Evolutionary conservation across 2,888 invertebrate genomes (phyloP), one percentile per base, ranked within the genome.

Genomic region (Crossocerus cetratus): DNA sequence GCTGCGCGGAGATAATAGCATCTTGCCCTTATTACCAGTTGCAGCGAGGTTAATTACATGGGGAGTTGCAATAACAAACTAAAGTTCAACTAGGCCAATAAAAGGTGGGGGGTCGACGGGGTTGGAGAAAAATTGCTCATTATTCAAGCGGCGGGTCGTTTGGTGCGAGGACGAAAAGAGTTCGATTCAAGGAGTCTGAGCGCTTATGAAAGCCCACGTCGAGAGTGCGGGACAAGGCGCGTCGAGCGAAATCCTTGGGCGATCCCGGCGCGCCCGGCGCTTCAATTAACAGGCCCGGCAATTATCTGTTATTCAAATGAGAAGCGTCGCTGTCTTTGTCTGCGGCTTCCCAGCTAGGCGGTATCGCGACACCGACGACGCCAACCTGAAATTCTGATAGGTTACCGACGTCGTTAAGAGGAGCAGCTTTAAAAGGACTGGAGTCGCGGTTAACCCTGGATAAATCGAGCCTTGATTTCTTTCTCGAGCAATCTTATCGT

Each of bases 231-330:
- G 65, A 62, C 76, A 73, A 62, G 59, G 65, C 67, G 57, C 67
- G n/a, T n/a, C 74, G 78, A 60, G 80, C 80, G 79, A 84, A 86
- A 86, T 88, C 86, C 84, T 82, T 79, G 85, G 80, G 58, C 77
- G 83, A 83, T 86, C 82, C 82, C 84, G 75, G 79, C 80, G 79
- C 80, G 11, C 8, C 11, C 8, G 84, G 83, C 82, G 84, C 83
- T 85, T 87, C 88, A 87, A 87, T 88, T 87, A 88, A 88, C 86
- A 83, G 85, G 81, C 78, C 85, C 82, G 84, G 85, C 86, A 86
- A 87, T 88, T 88, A 87, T 87, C 86, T 84, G 86, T 87, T 87
- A 87, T 87, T 87, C 86, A 87, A 87, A 87, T 87, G 86, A 87
- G 83, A 77, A 77, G 74, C 67, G 72, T 66, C 78, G 44, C 72